These are phyloP conservation scores for Pelodiscus sinensis DNA, from an alignment of 2,113 vertebrate genomes.

Conservation along the genomic window DNA sequence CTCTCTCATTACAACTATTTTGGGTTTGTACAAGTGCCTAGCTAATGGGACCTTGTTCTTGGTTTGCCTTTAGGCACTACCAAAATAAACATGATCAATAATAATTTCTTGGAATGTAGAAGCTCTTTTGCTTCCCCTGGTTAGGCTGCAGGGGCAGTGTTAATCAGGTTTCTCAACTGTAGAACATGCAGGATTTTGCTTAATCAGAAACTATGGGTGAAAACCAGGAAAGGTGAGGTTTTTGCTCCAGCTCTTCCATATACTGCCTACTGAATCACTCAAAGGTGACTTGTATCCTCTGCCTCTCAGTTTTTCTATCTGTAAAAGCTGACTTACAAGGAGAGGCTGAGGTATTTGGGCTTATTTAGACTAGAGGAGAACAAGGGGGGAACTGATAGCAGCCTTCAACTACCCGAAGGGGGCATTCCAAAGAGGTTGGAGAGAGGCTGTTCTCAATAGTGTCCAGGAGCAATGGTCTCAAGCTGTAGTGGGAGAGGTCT, in stretches of 20 bases:
- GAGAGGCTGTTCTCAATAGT: no score
- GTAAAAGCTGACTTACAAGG: not conserved
- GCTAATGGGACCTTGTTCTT: not conserved
- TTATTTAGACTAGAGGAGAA: no score
- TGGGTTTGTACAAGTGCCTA: not conserved
- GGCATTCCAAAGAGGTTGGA: no score
- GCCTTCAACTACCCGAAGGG: no score
- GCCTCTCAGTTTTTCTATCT: not conserved
- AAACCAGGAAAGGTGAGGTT: not conserved
- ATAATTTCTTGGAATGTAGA: rapidly evolving
- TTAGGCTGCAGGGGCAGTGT: not conserved
- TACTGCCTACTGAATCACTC: not conserved
- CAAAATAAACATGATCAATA: not conserved
- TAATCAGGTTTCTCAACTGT: not conserved
- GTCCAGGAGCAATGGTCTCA: no score
- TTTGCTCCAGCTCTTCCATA: not conserved
- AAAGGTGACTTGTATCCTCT: not conserved
- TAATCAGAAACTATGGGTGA: rapidly evolving
- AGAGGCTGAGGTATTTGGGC: no score
- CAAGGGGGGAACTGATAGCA: no score
- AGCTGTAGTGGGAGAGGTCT: no score
- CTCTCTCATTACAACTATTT: not conserved
- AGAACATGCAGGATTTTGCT: not conserved
- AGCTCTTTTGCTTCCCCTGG: not conserved
- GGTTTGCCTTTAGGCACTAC: not conserved